Percentiles rank a stretch among this genome's conserved stretches.
These are phyloP conservation scores for Drosophila parabipectinata DNA, from an alignment of 1,140 invertebrate species.

Conservation along the genomic window DNA sequence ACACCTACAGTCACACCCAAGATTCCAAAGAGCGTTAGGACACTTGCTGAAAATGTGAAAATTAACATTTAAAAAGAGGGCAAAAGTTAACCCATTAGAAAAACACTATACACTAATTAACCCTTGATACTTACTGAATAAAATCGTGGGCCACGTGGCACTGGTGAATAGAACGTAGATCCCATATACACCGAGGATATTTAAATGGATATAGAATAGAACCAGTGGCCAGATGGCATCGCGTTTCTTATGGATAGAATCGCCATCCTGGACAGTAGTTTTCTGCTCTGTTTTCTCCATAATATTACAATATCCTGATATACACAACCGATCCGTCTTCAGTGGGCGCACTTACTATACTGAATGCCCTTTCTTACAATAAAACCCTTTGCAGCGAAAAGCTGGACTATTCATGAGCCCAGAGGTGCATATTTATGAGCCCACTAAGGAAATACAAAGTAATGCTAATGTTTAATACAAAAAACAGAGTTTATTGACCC, in stretches of 20 bases:
- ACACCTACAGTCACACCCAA: constrained; percentile 93
- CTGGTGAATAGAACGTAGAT: constrained; percentile 86
- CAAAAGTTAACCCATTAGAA: constrained; percentile 1
- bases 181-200: constrained; percentile 87
- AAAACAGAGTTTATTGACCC: constrained; percentile 66
- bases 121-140: constrained; percentile 86
- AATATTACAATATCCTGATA: neutral
- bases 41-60: constrained; percentile 84
- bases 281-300: constrained; percentile 24
- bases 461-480: constrained; percentile 27
- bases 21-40: constrained; percentile 86
- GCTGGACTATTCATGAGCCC: constrained; percentile 1
- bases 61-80: constrained; percentile 1
- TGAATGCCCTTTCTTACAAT: constrained; percentile 11
- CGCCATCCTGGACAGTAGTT: constrained; percentile 7
- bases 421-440: constrained; percentile 25
- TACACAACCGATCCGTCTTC: constrained; percentile 11
- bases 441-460: constrained; percentile 7
- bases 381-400: constrained; percentile 6
- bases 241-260: constrained; percentile 68
- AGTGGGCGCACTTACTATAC: constrained; percentile 29
- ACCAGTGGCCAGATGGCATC: constrained; percentile 88
- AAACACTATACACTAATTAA: constrained; percentile 22
- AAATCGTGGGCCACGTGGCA: constrained; percentile 86
- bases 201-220: constrained; percentile 88